phyloP scores from a whole-genome alignment of 2,797 vertebrate genomes.

The Lates japonicus region DNA sequence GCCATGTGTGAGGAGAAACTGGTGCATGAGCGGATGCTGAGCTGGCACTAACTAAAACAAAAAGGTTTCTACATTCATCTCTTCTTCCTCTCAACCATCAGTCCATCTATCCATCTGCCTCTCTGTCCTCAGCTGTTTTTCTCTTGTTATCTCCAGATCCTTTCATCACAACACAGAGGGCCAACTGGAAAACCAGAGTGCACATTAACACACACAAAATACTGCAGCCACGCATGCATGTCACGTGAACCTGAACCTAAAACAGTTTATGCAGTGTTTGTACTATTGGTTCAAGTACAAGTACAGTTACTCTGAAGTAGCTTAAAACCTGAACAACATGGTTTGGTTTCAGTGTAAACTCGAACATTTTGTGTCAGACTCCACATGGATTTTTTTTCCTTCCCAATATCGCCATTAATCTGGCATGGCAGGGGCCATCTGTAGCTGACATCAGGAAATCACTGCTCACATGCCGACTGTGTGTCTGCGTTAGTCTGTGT shows the following conservation, averaged over 20 bases:
- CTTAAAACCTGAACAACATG: constrained; percentile 10
- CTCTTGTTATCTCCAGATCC: constrained; percentile 6
- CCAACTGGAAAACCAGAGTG: constrained; percentile 35
- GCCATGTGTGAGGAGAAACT: constrained; percentile 28
- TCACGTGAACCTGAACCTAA: neutral
- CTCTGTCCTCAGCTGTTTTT: constrained; percentile 33
- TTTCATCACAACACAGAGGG: constrained; percentile 36
- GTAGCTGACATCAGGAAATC: constrained; percentile 77
- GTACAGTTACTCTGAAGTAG: neutral
- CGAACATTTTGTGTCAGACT: constrained; percentile 26
- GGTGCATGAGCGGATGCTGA: constrained; percentile 26
- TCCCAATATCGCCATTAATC: constrained; percentile 60
- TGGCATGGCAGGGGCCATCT: constrained; percentile 70
- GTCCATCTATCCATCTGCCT: neutral
- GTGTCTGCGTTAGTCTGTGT: constrained; percentile 61
- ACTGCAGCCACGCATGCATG: constrained; percentile 11
- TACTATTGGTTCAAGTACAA: too few relatives aligned
- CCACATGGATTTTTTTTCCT: neutral
- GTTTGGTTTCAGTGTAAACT: constrained; percentile 23
- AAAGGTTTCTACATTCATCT: constrained; percentile 5
- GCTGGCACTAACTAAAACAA: constrained; percentile 30
- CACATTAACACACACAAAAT: constrained; percentile 4
- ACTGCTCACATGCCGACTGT: constrained; percentile 69
- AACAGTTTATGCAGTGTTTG: neutral
- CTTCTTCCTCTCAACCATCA: constrained; percentile 9